Evolutionary conservation across 2,888 invertebrate genomes (phyloP).

Genomic region (Macrostomum cliftonense): DNA sequence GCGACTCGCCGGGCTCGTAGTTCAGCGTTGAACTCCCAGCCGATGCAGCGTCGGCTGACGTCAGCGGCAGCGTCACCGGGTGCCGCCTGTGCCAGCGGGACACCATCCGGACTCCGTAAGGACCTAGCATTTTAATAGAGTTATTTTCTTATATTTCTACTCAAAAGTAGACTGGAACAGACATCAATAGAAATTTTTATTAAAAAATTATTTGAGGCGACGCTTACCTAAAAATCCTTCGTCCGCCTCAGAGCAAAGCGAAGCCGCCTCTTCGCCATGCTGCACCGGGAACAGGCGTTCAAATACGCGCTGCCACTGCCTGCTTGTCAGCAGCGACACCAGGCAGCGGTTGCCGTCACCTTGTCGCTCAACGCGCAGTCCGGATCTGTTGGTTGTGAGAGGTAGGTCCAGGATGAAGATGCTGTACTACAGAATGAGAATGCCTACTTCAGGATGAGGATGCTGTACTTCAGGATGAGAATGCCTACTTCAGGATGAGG

Average conservation of each 20-base stretch:
- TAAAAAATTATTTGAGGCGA: too few relatives aligned
- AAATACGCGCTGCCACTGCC: slow-evolving; percentile 16
- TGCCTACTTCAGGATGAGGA: too few relatives aligned
- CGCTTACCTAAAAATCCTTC: slow-evolving; percentile 29
- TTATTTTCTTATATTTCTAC: neutral
- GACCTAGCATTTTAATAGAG: neutral
- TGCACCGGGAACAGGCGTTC: slow-evolving; percentile 22
- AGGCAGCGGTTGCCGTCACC: slow-evolving; percentile 14
- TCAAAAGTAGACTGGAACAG: too few relatives aligned
- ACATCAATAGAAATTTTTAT: too few relatives aligned
- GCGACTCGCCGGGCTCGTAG: slow-evolving; percentile 34
- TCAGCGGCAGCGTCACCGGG: slow-evolving; percentile 22
- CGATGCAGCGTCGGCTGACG: slow-evolving; percentile 16
- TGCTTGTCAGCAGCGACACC: slow-evolving; percentile 7
- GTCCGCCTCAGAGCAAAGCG: slow-evolving; percentile 14
- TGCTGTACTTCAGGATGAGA: too few relatives aligned
- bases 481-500: too few relatives aligned
- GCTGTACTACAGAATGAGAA: too few relatives aligned
- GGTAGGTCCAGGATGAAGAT: too few relatives aligned
- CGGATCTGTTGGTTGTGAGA: slow-evolving; percentile 25
- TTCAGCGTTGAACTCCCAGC: slow-evolving; percentile 12
- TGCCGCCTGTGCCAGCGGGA: slow-evolving; percentile 29
- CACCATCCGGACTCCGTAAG: slow-evolving; percentile 32
- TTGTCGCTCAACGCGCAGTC: slow-evolving; percentile 3
- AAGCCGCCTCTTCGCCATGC: too few relatives aligned